Base-by-base conservation (phyloP, 1,140 invertebrate genomes). In the Oncopodura yosiiana region DNA sequence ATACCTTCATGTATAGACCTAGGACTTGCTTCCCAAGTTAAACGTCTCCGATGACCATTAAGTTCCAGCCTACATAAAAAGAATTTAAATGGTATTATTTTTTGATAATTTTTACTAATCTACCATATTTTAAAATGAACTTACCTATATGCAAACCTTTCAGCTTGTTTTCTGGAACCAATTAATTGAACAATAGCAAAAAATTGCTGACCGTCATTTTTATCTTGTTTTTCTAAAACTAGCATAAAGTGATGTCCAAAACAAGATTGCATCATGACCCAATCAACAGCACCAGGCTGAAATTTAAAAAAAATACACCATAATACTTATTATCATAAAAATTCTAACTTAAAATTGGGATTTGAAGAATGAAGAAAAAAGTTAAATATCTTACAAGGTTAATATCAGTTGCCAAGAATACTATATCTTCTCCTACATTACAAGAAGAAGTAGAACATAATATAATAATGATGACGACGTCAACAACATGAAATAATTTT, bases 241-340 rank as follows among this genome's bases (percentile, higher is more conserved):
- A 99, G 77, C 94, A 99, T 99, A 70, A 99, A 99, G 73, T 98
- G 88, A 69, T 96, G 91, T 49, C 89, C 90, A 71, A 97, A 99
- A 73, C 95, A 99, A 9, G 91, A 94, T 70, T 99, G 95, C 94
- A 99, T 98, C 95, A 99, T 99, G 0, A 99, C 96, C 96, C 96
- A 99, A 70, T 99, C 96, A 2, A 99, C 96, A 51, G 95, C 96
- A 53, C 96, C 96, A 43, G 94, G 94, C n/a, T n/a, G n/a, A n/a
- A n/a, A n/a, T n/a, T n/a, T n/a, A n/a, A n/a, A n/a, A n/a, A n/a
- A n/a, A n/a, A n/a, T n/a, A n/a, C n/a, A n/a, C n/a, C n/a, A n/a
- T n/a, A n/a, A n/a, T n/a, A n/a, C n/a, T n/a, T n/a, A n/a, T n/a
- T n/a, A n/a, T n/a, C n/a, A n/a, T n/a, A n/a, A n/a, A n/a, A n/a